phyloP scores from a whole-genome alignment of 2,113 vertebrate species.

The Malaclemys terrapin region DNA sequence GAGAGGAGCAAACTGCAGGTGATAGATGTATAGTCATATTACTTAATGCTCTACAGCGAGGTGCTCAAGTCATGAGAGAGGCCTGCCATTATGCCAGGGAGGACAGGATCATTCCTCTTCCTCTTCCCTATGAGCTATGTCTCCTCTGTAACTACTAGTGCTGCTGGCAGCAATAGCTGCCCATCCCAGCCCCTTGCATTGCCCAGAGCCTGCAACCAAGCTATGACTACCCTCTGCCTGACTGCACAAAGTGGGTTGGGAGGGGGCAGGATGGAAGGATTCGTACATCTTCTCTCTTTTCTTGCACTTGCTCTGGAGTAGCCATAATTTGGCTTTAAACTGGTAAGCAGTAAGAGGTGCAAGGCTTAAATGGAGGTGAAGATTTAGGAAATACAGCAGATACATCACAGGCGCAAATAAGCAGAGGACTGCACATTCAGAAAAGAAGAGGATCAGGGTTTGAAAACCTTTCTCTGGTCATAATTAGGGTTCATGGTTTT shows the following conservation, averaged over 20 bases:
- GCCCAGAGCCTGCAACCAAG: rapidly evolving
- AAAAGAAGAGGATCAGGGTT: background rate
- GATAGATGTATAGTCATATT: background rate
- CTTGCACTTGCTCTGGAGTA: background rate
- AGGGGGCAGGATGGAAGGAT: background rate
- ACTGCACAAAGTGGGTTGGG: rapidly evolving
- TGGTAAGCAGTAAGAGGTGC: background rate
- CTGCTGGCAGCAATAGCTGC: background rate
- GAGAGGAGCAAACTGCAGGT: background rate
- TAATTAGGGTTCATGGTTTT: background rate
- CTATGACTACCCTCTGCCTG: background rate
- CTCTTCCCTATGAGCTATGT: background rate
- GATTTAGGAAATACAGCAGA: background rate
- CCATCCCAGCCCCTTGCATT: background rate
- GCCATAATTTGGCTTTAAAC: background rate
- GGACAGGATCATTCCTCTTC: background rate
- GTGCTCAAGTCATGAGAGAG: background rate
- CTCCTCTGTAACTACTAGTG: background rate
- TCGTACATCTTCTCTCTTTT: background rate
- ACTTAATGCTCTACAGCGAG: background rate
- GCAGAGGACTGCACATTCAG: background rate
- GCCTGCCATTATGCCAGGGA: background rate
- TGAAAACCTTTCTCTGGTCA: background rate
- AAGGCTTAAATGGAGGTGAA: background rate
- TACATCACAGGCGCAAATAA: background rate